phyloP scores from a whole-genome alignment of 1,140 invertebrate species.

The Protaetia brevitarsis region DNA sequence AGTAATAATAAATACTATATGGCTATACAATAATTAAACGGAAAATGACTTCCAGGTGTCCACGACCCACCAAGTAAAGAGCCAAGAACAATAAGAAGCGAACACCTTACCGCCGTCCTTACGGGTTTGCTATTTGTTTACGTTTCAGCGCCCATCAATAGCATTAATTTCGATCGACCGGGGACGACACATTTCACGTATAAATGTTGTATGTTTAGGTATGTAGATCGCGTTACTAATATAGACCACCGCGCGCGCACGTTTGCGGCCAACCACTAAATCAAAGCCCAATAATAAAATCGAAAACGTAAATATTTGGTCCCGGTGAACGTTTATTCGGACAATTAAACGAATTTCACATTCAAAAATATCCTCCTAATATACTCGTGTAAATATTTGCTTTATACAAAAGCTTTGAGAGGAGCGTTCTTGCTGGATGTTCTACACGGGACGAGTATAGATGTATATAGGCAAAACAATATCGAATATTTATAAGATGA shows the following conservation, averaged over 20 bases:
- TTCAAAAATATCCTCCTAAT: slow-evolving; percentile 3
- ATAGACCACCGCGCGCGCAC: neutral
- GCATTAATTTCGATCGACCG: too few relatives aligned
- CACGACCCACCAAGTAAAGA: too few relatives aligned
- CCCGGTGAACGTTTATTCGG: slow-evolving; percentile 1
- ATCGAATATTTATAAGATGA: too few relatives aligned
- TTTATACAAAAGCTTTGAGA: slow-evolving; percentile 13
- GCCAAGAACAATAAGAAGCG: too few relatives aligned
- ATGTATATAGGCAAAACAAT: neutral
- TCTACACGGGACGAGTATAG: neutral
- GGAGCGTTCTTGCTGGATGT: neutral
- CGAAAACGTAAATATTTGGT: slow-evolving; percentile 5
- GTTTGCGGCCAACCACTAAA: slow-evolving; percentile 1
- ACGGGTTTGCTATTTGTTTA: too few relatives aligned
- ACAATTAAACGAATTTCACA: slow-evolving; percentile 15
- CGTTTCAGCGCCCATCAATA: too few relatives aligned
- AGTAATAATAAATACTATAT: too few relatives aligned
- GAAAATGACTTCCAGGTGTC: too few relatives aligned
- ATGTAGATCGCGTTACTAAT: neutral
- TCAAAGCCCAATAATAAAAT: slow-evolving; percentile 10
- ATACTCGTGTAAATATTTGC: slow-evolving; percentile 3
- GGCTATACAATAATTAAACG: too few relatives aligned
- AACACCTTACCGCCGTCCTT: too few relatives aligned
- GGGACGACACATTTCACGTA: too few relatives aligned
- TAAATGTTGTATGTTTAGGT: too few relatives aligned